Base-by-base conservation (phyloP, 1,140 invertebrate genomes). In the Akabosia matsudoensis region DNA sequence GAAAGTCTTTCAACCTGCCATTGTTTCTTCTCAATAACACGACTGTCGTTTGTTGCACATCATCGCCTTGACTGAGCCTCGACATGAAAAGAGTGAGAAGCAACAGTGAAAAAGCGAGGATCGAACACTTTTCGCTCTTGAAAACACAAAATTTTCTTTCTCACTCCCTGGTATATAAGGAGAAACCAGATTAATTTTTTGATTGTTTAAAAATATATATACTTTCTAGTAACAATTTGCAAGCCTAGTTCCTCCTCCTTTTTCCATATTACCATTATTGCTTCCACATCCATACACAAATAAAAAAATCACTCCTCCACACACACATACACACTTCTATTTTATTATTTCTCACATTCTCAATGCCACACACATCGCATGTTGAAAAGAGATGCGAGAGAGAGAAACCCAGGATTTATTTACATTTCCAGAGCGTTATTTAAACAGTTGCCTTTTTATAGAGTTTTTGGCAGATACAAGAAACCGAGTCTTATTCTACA, bases 391-490 rank as follows among this genome's bases (percentile, higher is more conserved):
- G 37, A 18, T 10, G 37, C 7, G 37, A 45, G 37, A 45, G 37
- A 24, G 54, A 61, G 54, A 22, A 61, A 61, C 13, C 13, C 24
- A 24, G 24, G 54, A 24, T 61, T 61, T 61, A 61, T 61, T 61
- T 61, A 61, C 54, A 61, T 61, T 61, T 61, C 14, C 24, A 61
- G 24, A 61, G 54, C 54, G 24, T 61, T 45, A 45, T 61, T 61
- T 61, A 61, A 61, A 61, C 54, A 61, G 54, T 61, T 61, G 54
- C 4, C 14, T 61, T 14, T 51, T 14, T 61, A 45, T 45, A 45
- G 7, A 45, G 7, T 45, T 45, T 45, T 45, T 45, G n/a, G n/a
- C n/a, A n/a, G n/a, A n/a, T n/a, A n/a, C n/a, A n/a, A n/a, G n/a
- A n/a, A n/a, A n/a, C n/a, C n/a, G n/a, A n/a, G n/a, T n/a, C n/a